These are phyloP conservation scores for Sphinx pinastri DNA, from an alignment of 2,888 invertebrate species.

Conservation along the genomic window DNA sequence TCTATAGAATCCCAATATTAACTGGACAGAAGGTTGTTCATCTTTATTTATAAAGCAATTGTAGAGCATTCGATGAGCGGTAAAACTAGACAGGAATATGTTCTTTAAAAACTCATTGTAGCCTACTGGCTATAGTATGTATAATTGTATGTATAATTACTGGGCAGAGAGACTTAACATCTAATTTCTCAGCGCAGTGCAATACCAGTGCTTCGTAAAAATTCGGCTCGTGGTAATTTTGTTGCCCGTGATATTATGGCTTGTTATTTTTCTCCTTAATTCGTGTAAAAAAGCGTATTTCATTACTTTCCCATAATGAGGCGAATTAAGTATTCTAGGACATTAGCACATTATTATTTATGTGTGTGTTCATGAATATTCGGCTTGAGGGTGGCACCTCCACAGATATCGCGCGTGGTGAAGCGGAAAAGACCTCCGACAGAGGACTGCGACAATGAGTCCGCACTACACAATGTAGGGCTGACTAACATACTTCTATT, in stretches of 20 bases:
- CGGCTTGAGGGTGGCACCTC: constrained; percentile 60
- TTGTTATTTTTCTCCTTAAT: no score
- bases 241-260: no score
- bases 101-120: no score
- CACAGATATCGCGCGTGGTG: constrained; percentile 73
- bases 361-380: constrained; percentile 62
- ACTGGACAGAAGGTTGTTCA: background rate
- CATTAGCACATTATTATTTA: constrained; percentile 38
- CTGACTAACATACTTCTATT: constrained; percentile 39
- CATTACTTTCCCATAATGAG: background rate
- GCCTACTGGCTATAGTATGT: no score
- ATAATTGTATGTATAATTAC: no score
- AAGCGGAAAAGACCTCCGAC: constrained; percentile 78
- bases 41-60: background rate
- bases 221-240: no score
- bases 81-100: no score
- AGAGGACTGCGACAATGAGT: constrained; percentile 79
- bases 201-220: no score
- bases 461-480: constrained; percentile 52
- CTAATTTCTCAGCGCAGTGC: no score
- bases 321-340: constrained; percentile 3
- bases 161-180: no score
- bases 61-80: background rate
- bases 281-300: background rate
- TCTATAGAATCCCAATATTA: background rate